Conservation (phyloP, 2,797 vertebrate species). For the Sebastes trivittatus region DNA sequence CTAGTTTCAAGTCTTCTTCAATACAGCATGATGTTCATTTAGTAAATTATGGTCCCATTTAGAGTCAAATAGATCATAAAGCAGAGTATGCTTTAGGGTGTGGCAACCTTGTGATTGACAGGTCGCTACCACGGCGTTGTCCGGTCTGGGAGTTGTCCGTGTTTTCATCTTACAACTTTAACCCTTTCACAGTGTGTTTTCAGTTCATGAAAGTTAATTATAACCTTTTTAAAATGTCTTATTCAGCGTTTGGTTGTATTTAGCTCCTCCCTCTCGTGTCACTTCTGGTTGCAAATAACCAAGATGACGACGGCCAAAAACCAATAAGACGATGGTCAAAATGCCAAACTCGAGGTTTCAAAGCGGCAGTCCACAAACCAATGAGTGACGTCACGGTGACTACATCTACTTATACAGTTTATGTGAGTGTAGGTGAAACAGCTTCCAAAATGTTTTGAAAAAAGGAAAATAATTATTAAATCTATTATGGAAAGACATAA, state of each 20-base stretch:
- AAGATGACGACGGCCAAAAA: background rate
- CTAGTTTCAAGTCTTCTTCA: too few species aligned
- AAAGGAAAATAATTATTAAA: background rate
- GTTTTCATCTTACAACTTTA: too few species aligned
- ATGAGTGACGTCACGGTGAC: too few species aligned
- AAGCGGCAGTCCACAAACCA: too few species aligned
- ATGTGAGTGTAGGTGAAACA: background rate
- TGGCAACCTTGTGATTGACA: too few species aligned
- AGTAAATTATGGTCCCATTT: background rate
- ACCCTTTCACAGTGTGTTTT: too few species aligned
- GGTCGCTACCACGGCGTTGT: too few species aligned
- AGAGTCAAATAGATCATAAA: background rate
- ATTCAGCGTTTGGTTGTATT: background rate
- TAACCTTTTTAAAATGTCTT: background rate
- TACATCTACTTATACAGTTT: too few species aligned
- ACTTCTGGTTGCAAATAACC: background rate
- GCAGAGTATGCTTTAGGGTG: too few species aligned
- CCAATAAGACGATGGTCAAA: background rate
- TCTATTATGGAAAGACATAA: too few species aligned
- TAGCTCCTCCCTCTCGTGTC: background rate
- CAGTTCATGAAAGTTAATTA: too few species aligned
- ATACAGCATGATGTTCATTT: background rate
- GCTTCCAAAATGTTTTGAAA: background rate
- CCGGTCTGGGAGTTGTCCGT: too few species aligned
- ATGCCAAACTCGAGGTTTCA: background rate